These are phyloP conservation scores for Trididemnum miniatum DNA, from an alignment of 23 tunicate species.

Conservation along the genomic window DNA sequence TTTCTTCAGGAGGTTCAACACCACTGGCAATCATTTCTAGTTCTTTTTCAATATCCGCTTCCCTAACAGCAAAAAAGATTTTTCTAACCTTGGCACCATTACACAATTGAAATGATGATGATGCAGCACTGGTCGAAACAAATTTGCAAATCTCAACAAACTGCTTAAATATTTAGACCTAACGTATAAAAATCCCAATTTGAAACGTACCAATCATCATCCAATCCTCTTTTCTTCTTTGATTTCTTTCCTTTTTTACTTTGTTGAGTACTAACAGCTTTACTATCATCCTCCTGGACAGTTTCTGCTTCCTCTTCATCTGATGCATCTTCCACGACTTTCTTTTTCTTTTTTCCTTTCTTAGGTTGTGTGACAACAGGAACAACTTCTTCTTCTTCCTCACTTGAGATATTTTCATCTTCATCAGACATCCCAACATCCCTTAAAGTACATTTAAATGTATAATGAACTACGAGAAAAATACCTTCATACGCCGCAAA, in stretches of 20 bases:
- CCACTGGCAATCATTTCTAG: slow-evolving; percentile 34
- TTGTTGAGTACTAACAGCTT: slow-evolving; percentile 27
- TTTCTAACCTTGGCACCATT: not conserved
- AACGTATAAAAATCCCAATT: not conserved
- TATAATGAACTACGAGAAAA: too few species aligned
- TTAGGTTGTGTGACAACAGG: not conserved
- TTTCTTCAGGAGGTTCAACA: slow-evolving; percentile 26
- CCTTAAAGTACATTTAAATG: too few species aligned
- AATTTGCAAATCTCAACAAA: not conserved
- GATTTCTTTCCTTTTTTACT: slow-evolving; percentile 18
- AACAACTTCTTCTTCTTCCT: not conserved
- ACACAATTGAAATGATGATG: not conserved
- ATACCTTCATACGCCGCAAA: too few species aligned
- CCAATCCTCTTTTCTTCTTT: slow-evolving; percentile 13
- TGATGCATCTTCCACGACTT: too few species aligned
- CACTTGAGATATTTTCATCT: not conserved
- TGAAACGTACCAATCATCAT: slow-evolving; percentile 20
- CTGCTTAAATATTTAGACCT: not conserved
- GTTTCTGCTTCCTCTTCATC: slow-evolving; percentile 22
- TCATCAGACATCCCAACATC: not conserved
- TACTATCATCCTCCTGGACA: not conserved
- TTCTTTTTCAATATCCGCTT: slow-evolving; percentile 55
- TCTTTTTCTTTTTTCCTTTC: slow-evolving; percentile 27
- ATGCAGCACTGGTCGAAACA: not conserved
- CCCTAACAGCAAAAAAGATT: not conserved